phyloP scores from a whole-genome alignment of 53 echinoderm and acorn worm species.

The Patiria pectinifera region DNA sequence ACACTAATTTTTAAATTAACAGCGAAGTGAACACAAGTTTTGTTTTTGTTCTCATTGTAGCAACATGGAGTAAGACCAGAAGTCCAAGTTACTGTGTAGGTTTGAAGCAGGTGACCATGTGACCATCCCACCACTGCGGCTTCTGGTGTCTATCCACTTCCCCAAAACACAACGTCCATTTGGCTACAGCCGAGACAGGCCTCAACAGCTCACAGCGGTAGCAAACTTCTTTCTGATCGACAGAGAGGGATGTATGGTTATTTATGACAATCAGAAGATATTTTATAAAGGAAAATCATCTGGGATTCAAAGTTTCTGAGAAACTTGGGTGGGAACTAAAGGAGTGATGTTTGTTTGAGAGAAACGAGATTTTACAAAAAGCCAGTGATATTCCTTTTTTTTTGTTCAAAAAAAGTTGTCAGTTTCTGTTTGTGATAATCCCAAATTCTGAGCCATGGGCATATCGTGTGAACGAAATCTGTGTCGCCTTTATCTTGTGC shows the following conservation, averaged over 20 bases:
- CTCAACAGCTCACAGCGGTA: not conserved
- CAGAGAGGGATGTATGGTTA: not conserved
- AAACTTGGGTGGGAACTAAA: not conserved
- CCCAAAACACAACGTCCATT: not conserved
- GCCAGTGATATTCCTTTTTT: too few species aligned
- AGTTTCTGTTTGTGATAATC: not conserved
- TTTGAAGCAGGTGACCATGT: not conserved
- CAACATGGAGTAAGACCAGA: slow-evolving; percentile 14
- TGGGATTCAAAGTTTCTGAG: not conserved
- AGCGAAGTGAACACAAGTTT: not conserved
- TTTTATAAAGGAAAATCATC: not conserved
- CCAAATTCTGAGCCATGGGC: not conserved
- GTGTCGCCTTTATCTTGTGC: not conserved
- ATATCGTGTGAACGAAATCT: too few species aligned
- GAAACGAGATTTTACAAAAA: too few species aligned
- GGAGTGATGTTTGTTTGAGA: not conserved
- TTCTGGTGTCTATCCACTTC: not conserved
- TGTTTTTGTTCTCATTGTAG: not conserved
- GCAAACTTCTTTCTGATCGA: not conserved
- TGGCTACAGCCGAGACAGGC: not conserved
- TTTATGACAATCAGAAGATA: too few species aligned
- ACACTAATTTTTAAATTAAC: not conserved
- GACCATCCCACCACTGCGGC: not conserved
- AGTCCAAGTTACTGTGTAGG: not conserved
- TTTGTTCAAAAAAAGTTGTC: too few species aligned